Evolutionary conservation across 2,797 vertebrate species (phyloP).

Genomic region (Meriones psammophilus): DNA sequence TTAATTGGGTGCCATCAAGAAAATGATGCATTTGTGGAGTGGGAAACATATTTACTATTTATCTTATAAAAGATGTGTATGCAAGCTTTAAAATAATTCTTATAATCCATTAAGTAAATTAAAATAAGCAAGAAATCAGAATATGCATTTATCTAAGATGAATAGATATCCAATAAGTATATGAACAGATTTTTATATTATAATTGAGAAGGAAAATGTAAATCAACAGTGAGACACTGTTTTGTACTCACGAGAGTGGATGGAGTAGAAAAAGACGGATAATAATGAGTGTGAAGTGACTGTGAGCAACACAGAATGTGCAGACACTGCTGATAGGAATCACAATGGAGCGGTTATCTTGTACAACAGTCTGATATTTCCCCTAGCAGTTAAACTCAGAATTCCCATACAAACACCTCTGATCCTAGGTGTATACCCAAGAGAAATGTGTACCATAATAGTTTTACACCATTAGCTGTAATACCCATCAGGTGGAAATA

Average conservation of each 20-base stretch:
- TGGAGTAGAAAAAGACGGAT: background rate
- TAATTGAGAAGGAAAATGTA: background rate
- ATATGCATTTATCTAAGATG: background rate
- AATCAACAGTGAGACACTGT: background rate
- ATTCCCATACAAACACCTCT: background rate
- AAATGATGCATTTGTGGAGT: conserved; percentile 5
- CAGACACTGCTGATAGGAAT: background rate
- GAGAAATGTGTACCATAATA: background rate
- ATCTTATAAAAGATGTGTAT: background rate
- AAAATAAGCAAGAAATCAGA: background rate
- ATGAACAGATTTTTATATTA: background rate
- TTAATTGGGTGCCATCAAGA: background rate
- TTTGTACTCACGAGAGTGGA: background rate
- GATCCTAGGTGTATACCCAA: background rate
- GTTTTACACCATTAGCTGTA: background rate
- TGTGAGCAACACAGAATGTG: background rate
- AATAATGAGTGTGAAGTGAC: background rate
- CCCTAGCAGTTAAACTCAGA: background rate
- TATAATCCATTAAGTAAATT: conserved; percentile 9
- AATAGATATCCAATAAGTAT: background rate
- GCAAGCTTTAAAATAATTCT: background rate
- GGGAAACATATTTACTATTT: background rate
- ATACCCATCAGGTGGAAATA: background rate
- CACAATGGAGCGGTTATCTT: background rate
- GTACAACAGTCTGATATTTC: background rate